phyloP scores from a whole-genome alignment of 2,113 vertebrate genomes.

The Dipodomys spectabilis region DNA sequence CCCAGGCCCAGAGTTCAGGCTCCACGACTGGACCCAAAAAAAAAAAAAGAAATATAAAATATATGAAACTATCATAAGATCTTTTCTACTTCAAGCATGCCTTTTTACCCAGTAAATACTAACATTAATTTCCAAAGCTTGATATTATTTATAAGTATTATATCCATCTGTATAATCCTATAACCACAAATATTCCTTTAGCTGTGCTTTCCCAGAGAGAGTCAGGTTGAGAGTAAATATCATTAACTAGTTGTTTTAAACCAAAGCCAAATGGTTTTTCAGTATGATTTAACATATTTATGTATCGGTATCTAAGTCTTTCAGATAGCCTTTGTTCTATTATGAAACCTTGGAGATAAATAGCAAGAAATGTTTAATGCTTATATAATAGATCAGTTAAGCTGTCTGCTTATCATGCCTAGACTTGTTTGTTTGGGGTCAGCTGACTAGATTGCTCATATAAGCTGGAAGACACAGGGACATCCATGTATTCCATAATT shows the following conservation, averaged over 20 bases:
- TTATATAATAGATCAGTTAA: not conserved
- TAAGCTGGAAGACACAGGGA: not conserved
- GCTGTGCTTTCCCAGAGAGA: not conserved
- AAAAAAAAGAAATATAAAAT: too few relatives aligned
- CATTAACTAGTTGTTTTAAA: constrained; percentile 37
- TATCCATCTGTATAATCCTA: too few relatives aligned
- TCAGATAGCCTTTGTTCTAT: not conserved
- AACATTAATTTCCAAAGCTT: too few relatives aligned
- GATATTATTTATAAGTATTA: too few relatives aligned
- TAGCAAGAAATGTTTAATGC: not conserved
- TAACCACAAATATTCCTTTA: too few relatives aligned
- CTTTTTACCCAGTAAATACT: too few relatives aligned
- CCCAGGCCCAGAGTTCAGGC: too few relatives aligned
- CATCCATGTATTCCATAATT: not conserved
- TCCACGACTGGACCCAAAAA: too few relatives aligned
- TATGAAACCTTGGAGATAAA: not conserved
- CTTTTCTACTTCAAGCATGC: too few relatives aligned
- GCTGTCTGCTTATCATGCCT: not conserved
- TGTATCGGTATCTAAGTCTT: not conserved
- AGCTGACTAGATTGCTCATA: not conserved
- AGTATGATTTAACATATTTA: not conserved
- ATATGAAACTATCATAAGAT: too few relatives aligned
- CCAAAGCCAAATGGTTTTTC: constrained; percentile 30
- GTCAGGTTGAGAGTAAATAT: constrained; percentile 27
- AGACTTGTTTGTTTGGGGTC: not conserved